Evolutionary conservation across 2,797 vertebrate genomes (phyloP), one percentile per base, ranked within the genome.

Genomic region (Sebastes aleutianus): DNA sequence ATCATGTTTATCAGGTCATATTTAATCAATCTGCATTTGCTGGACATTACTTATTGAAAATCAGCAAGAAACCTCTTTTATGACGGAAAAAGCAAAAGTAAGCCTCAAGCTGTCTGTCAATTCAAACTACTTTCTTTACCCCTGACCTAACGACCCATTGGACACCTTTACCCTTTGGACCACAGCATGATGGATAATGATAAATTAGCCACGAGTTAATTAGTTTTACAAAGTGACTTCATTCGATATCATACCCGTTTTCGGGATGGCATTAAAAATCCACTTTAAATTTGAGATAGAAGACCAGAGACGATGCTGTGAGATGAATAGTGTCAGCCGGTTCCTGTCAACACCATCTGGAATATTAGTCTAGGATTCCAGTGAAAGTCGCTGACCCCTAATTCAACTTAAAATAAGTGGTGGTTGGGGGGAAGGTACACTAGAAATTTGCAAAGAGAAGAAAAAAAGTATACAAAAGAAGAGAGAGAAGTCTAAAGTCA

Each of bases 361-460:
- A 96, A 96, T 95, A 95, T 93, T 91, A 93, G 93, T 96, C 95
- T 93, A 91, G 90, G 95, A 93, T 95, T 96, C 94, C 92, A 92
- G 92, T 84, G 83, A 96, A 95, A 86, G 88, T 91, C 84, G 82
- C 83, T 96, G 95, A 96, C 93, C 95, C 91, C 85, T 79, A 70
- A 93, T 95, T 97, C 92, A 96, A 95, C 95, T 96, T 95, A 82
- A 91, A 85, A 79, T 20, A 90, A 79, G 50, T 50, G 47, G 20
- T 47, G 47, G 22, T 26, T 32, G 53, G 27, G 13, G 82, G 56
- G 69, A 32, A 20, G 31, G 57, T 36, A 7, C 16, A 69, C 8
- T 26, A 59, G 3, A 77, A 78, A 59, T 34, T n/a, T 61, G 9
- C 34, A 78, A 71, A 58, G n/a, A 12, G 26, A 74, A 26, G 32